Evolutionary conservation across 1,140 invertebrate genomes (phyloP).

Genomic region (Sarcophaga peregrina): DNA sequence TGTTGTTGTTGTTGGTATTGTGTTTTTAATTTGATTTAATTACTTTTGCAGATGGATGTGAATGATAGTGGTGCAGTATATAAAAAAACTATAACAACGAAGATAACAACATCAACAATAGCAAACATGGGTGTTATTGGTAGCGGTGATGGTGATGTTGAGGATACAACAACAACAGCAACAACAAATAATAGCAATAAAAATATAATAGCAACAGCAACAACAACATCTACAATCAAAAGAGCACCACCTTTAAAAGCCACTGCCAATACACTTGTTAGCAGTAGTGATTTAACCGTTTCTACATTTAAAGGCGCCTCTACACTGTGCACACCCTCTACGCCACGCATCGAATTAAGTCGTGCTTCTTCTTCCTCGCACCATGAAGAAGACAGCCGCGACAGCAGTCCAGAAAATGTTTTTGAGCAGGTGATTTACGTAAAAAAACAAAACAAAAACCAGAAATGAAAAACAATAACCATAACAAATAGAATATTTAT

Average conservation of each 20-base stretch:
- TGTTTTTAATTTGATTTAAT: conserved; percentile 34
- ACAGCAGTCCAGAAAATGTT: conserved; percentile 75
- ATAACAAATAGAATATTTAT: too few relatives aligned
- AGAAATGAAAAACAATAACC: too few relatives aligned
- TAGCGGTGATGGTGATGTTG: neutral
- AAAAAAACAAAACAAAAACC: neutral
- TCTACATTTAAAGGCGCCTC: conserved; percentile 53
- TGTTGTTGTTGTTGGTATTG: neutral
- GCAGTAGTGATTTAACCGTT: conserved; percentile 46
- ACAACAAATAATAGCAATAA: conserved; percentile 26
- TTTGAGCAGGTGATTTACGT: conserved; percentile 63
- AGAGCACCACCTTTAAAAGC: conserved; percentile 60
- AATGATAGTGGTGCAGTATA: conserved; percentile 33
- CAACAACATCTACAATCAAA: conserved; percentile 48
- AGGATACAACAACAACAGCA: conserved; percentile 42
- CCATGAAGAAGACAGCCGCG: conserved; percentile 81
- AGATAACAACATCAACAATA: conserved; percentile 49
- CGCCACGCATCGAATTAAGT: conserved; percentile 87
- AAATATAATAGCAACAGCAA: conserved; percentile 49
- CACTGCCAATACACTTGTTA: conserved; percentile 48
- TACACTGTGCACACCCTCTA: conserved; percentile 74
- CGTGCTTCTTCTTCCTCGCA: conserved; percentile 87
- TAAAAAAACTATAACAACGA: conserved; percentile 44
- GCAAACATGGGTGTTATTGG: neutral
- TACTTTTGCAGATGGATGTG: conserved; percentile 31